Conservation (phyloP, 2,113 vertebrate species). For the Eolophus roseicapilla region DNA sequence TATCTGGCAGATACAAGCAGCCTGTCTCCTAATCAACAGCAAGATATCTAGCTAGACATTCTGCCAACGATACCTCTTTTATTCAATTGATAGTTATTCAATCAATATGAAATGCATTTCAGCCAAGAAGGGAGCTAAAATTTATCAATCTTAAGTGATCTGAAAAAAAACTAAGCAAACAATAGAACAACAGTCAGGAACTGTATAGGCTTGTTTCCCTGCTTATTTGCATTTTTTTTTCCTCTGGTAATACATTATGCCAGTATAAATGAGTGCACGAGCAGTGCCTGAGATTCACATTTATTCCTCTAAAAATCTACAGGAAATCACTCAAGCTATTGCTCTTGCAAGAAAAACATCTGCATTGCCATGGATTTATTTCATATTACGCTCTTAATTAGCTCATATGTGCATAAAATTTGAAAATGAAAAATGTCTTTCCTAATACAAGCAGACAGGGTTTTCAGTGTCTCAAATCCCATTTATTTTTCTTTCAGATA, state of each 20-base stretch:
- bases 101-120: constrained; percentile 4
- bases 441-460: neutral
- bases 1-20: constrained; percentile 23
- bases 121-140: neutral
- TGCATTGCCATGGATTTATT: constrained; percentile 12
- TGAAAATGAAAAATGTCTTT: constrained; percentile 33
- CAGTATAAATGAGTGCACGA: constrained; percentile 15
- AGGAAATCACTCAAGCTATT: constrained; percentile 20
- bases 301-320: constrained; percentile 32
- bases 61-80: neutral
- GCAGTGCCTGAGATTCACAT: constrained; percentile 4
- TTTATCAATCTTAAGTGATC: neutral
- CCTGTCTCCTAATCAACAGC: neutral
- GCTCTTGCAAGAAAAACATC: constrained; percentile 11
- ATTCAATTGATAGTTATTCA: neutral
- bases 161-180: neutral
- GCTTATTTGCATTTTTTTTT: constrained; percentile 35
- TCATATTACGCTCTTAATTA: constrained; percentile 35
- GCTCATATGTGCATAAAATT: constrained; percentile 15
- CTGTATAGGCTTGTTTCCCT: neutral
- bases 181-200: constrained; percentile 2
- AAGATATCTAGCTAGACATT: neutral
- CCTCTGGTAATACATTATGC: neutral
- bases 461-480: neutral
- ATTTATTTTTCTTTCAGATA: constrained; percentile 18